Evolutionary conservation across 2,888 invertebrate species (phyloP).

Genomic region (Pimpla rufipes): DNA sequence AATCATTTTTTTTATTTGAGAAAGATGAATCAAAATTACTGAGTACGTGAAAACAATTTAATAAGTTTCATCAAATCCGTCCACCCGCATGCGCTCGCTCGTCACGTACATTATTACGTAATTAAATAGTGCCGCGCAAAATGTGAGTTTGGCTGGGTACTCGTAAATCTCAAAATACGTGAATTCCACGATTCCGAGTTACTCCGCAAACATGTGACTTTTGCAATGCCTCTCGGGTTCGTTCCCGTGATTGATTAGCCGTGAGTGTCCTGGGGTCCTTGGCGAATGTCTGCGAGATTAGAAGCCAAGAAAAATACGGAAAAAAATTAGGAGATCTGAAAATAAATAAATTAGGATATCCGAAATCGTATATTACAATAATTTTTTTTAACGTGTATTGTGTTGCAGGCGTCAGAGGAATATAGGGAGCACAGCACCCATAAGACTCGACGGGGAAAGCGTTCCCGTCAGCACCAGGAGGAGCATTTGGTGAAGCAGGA

Average conservation of each 20-base stretch:
- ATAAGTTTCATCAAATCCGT: neutral
- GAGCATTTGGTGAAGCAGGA: conserved; percentile 80
- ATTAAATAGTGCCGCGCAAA: conserved; percentile 73
- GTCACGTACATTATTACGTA: conserved; percentile 71
- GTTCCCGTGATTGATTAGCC: conserved; percentile 41
- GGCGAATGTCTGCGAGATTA: conserved; percentile 39
- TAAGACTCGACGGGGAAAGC: conserved; percentile 80
- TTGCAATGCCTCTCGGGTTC: conserved; percentile 41
- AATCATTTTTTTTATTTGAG: neutral
- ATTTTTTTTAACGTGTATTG: conserved; percentile 17
- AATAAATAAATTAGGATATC: neutral
- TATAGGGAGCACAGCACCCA: conserved; percentile 83
- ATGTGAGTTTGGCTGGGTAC: conserved; percentile 74
- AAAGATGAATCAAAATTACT: too few species aligned
- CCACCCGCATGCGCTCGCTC: conserved; percentile 34
- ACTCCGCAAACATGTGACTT: conserved; percentile 42
- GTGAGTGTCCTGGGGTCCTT: conserved; percentile 41
- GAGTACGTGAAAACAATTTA: neutral
- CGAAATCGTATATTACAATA: neutral
- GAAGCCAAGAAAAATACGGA: conserved; percentile 4
- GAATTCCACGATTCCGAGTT: conserved; percentile 69
- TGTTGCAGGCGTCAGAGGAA: conserved; percentile 83
- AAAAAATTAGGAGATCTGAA: neutral
- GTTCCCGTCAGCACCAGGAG: conserved; percentile 77
- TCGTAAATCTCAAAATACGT: conserved; percentile 75